phyloP scores from a whole-genome alignment of 1,140 invertebrate genomes.

The Drosophila guanche region DNA sequence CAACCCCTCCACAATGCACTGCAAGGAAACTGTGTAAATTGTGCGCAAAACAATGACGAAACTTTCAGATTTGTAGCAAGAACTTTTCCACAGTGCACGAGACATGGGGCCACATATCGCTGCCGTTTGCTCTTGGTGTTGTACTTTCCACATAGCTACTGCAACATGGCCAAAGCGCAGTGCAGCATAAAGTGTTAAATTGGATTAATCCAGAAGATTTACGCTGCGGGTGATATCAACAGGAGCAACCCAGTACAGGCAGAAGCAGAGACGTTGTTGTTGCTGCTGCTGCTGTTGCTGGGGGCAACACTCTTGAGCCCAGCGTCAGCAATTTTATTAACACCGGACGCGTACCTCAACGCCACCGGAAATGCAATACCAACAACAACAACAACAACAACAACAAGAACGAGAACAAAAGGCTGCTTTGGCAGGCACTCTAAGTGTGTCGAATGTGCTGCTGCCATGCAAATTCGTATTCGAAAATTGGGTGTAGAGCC shows the following conservation, averaged over 20 bases:
- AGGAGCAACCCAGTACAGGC: constrained; percentile 58
- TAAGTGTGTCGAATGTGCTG: constrained; percentile 67
- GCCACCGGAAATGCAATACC: constrained; percentile 71
- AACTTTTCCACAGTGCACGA: constrained; percentile 36
- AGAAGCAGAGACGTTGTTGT: constrained; percentile 28
- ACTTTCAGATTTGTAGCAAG: neutral
- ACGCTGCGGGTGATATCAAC: constrained; percentile 83
- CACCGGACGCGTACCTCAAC: constrained; percentile 75
- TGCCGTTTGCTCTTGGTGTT: constrained; percentile 21
- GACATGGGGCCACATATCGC: constrained; percentile 46
- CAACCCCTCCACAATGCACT: constrained; percentile 40
- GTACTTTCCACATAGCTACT: constrained; percentile 16
- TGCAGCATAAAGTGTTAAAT: constrained; percentile 83
- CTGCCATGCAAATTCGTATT: constrained; percentile 75
- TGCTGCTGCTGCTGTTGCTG: constrained; percentile 28
- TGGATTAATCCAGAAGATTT: constrained; percentile 83
- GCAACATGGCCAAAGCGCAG: constrained; percentile 73
- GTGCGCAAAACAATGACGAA: neutral
- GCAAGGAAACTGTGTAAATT: constrained; percentile 36
- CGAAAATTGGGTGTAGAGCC: constrained; percentile 72
- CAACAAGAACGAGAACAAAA: too few species aligned
- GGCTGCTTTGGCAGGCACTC: constrained; percentile 14
- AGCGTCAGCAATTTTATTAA: constrained; percentile 75
- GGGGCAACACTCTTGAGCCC: constrained; percentile 63
- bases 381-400: constrained; percentile 51